Percentiles rank a stretch among this genome's conserved stretches.
Conservation (phyloP, 2,888 invertebrate species). For the Nephrotoma flavescens region DNA sequence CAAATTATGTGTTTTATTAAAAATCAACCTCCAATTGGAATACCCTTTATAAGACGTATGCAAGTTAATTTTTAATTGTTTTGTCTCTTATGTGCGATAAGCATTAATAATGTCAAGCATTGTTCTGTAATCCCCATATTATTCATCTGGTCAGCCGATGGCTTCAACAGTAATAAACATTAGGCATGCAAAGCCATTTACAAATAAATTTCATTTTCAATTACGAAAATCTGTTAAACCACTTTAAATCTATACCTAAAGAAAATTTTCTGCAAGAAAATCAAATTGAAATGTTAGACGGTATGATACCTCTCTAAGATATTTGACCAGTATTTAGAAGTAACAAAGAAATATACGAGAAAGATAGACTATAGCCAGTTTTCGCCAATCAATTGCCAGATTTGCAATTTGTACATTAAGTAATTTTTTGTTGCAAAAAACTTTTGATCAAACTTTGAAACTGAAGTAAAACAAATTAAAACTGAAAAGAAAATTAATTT, state of each 20-base stretch:
- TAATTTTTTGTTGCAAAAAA: neutral
- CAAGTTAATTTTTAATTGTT: neutral
- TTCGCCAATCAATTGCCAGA: neutral
- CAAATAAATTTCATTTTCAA: neutral
- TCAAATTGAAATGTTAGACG: neutral
- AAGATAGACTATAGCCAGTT: neutral
- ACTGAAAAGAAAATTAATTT: neutral
- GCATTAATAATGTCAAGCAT: neutral
- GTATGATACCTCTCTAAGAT: neutral
- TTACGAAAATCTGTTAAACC: neutral
- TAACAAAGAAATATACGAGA: neutral
- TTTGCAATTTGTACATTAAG: neutral
- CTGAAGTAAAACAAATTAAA: neutral
- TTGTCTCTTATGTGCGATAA: neutral
- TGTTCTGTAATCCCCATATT: neutral
- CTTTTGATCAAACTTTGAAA: neutral
- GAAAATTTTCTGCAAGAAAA: neutral
- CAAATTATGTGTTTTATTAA: no score
- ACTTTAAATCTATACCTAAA: neutral
- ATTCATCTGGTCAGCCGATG: neutral
- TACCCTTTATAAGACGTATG: neutral
- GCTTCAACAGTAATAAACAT: neutral
- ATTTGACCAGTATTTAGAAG: neutral
- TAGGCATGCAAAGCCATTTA: neutral
- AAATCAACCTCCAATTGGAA: no score